These are phyloP conservation scores for Erithacus rubecula DNA, from an alignment of 2,797 vertebrate species.

Conservation along the genomic window DNA sequence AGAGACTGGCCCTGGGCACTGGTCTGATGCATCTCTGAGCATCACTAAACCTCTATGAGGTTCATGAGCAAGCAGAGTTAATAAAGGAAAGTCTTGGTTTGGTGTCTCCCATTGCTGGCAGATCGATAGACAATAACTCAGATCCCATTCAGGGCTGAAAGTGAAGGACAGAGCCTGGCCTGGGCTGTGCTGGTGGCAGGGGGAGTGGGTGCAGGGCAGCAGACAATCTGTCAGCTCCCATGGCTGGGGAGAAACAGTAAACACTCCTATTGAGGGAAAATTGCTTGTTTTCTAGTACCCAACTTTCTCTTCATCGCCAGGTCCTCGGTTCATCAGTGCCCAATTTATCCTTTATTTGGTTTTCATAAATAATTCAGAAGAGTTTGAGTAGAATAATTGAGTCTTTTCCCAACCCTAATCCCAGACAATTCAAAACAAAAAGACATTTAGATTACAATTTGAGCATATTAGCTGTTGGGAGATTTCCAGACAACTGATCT, in stretches of 20 bases:
- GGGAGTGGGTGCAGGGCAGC: slow-evolving; percentile 5
- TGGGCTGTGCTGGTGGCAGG: not conserved
- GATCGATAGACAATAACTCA: not conserved
- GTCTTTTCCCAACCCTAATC: slow-evolving; percentile 71
- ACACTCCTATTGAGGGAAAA: slow-evolving; percentile 74
- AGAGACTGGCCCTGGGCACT: not conserved
- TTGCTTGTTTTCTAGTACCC: slow-evolving; percentile 72
- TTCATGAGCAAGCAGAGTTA: not conserved
- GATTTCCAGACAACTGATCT: slow-evolving; percentile 63
- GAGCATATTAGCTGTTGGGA: slow-evolving; percentile 61
- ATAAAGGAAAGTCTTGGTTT: not conserved
- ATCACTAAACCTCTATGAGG: not conserved
- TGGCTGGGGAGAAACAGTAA: slow-evolving; percentile 71
- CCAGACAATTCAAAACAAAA: slow-evolving; percentile 72
- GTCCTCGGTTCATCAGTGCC: slow-evolving; percentile 69
- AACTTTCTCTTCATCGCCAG: slow-evolving; percentile 57
- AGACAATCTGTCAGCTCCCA: slow-evolving; percentile 70
- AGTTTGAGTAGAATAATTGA: slow-evolving; percentile 73
- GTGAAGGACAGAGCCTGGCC: not conserved
- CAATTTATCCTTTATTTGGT: slow-evolving; percentile 76
- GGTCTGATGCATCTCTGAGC: not conserved
- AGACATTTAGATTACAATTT: slow-evolving; percentile 68
- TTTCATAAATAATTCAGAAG: slow-evolving; percentile 78
- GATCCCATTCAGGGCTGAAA: not conserved
- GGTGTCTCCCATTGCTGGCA: not conserved